Evolutionary conservation across 2,797 vertebrate species (phyloP), one percentile per base, ranked within the genome.

Genomic region (Tinamus major): DNA sequence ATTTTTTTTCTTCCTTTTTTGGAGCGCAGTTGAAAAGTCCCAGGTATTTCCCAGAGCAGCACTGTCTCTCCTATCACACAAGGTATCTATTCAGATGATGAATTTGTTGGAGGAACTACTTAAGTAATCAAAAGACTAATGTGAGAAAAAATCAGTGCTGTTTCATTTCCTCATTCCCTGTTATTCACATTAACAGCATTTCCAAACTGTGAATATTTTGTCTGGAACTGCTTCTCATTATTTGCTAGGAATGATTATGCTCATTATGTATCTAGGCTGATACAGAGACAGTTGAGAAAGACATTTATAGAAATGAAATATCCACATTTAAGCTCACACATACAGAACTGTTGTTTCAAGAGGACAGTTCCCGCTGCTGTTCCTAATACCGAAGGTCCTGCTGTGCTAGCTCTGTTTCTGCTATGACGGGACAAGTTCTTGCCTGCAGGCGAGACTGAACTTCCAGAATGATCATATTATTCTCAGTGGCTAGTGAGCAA

Each of bases 381-480:
- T 53, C 33, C 76, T 92, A 65, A 83, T 48, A 61, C 61, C 20
- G 74, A 89, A 91, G 65, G 74, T 95, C 90, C 88, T 87, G 94
- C 72, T 93, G 71, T 95, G 91, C 67, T 85, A 64, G 42, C 95
- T 95, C 82, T 53, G 24, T 92, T 96, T 83, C 84, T 70, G 68
- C 76, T 94, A 65, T 35, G 78, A 79, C 0, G 5, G 79, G 87
- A 87, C 82, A 95, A 92, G 78, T 88, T 95, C 85, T 92, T 89
- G 89, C 94, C 95, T 94, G 85, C 59, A 91, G 95, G 90, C 17
- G 0, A 95, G 89, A 89, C 85, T 92, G 78, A 95, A 91, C 78
- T 90, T 97, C 90, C 79, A 83, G 84, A 80, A 94, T 61, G 81
- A 90, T 92, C 67, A 31, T 95, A 80, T 91, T 95, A 82, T 82